A percentile compares a stretch with the other conserved stretches of the same genome.
Conservation (phyloP, 2,888 invertebrate species). For the Empis livida region DNA sequence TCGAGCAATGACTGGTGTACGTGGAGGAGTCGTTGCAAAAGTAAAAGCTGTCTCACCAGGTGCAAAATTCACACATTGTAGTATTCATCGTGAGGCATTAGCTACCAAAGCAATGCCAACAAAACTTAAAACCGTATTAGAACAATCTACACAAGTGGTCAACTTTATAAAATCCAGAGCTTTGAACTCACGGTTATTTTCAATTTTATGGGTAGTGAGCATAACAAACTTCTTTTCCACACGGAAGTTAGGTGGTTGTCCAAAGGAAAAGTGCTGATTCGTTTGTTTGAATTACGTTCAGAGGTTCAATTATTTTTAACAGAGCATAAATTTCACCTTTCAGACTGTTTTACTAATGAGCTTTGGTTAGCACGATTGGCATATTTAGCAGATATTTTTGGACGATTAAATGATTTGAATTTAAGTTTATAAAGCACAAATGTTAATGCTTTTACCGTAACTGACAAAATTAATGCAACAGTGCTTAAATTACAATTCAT, state of each 20-base stretch:
- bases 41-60: background rate
- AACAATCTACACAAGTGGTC: conserved; percentile 10
- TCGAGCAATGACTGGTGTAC: conserved; percentile 13
- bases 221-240: conserved; percentile 1
- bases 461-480: background rate
- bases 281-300: conserved; percentile 12
- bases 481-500: background rate
- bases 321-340: background rate
- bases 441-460: background rate
- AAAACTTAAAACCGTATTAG: conserved; percentile 10
- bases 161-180: conserved; percentile 8
- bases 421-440: conserved; percentile 6
- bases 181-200: background rate
- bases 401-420: conserved; percentile 11
- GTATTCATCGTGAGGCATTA: conserved; percentile 13
- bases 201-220: conserved; percentile 10
- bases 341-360: conserved; percentile 4
- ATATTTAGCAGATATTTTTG: conserved; percentile 13
- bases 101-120: conserved; percentile 11
- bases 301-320: conserved; percentile 12
- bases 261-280: conserved; percentile 2
- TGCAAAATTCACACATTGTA: conserved; percentile 11
- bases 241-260: no score
- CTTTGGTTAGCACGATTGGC: conserved; percentile 10
- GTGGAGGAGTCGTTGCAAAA: conserved; percentile 10